Evolutionary conservation across 2,888 invertebrate species (phyloP).

Genomic region (Atrina japonica): DNA sequence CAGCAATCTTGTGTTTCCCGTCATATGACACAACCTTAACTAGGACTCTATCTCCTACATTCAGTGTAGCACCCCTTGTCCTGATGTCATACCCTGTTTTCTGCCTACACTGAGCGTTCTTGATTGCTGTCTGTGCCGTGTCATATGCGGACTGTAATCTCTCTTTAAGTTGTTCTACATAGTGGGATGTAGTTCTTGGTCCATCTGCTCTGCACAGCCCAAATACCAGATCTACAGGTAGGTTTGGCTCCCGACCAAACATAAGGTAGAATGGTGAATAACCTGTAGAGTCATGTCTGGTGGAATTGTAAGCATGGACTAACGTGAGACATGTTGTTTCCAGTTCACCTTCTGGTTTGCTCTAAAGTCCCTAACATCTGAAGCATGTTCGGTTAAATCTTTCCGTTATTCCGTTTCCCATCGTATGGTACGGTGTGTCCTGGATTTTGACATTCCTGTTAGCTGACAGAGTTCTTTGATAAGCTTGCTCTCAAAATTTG

Average conservation of each 20-base stretch:
- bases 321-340: slow-evolving; percentile 36
- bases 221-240: slow-evolving; percentile 40
- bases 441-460: slow-evolving; percentile 25
- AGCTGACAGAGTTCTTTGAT: slow-evolving; percentile 39
- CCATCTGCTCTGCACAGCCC: neutral
- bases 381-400: slow-evolving; percentile 41
- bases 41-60: slow-evolving; percentile 35
- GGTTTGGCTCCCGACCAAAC: slow-evolving; percentile 21
- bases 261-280: slow-evolving; percentile 34
- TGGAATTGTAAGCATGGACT: slow-evolving; percentile 37
- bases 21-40: slow-evolving; percentile 37
- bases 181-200: slow-evolving; percentile 5
- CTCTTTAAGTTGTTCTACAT: slow-evolving; percentile 23
- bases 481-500: slow-evolving; percentile 39
- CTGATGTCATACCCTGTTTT: slow-evolving; percentile 33
- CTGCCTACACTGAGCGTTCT: slow-evolving; percentile 21
- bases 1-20: slow-evolving; percentile 43
- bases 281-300: slow-evolving; percentile 37
- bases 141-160: too few species aligned
- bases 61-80: slow-evolving; percentile 29
- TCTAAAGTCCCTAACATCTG: slow-evolving; percentile 41
- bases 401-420: slow-evolving; percentile 40
- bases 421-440: slow-evolving; percentile 44
- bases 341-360: slow-evolving; percentile 32
- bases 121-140: neutral